Percentiles rank a stretch among this genome's conserved stretches.
Evolutionary conservation across 2,888 invertebrate species (phyloP).

Genomic region (Trichopoda pennipes): DNA sequence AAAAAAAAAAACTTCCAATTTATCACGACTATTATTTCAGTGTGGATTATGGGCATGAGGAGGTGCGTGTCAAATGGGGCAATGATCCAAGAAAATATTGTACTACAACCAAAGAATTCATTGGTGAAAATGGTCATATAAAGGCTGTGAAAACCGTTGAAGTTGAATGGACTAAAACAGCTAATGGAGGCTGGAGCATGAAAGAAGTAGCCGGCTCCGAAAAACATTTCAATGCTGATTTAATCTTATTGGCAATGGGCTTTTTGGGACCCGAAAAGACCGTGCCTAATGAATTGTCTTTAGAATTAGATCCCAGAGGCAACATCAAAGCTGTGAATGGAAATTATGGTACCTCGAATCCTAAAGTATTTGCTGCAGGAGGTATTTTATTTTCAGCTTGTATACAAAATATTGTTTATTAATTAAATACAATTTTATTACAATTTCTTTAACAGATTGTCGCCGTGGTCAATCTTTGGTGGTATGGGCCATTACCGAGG

Average conservation of each 20-base stretch:
- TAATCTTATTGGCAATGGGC: conserved; percentile 98
- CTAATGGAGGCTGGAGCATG: conserved; percentile 97
- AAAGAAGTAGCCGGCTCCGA: conserved; percentile 90
- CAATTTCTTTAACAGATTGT: conserved; percentile 88
- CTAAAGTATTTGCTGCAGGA: conserved; percentile 96
- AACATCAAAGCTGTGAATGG: conserved; percentile 92
- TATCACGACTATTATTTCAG: conserved; percentile 76
- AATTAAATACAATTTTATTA: conserved; percentile 4
- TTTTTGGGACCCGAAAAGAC: conserved; percentile 97
- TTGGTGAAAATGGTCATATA: conserved; percentile 95
- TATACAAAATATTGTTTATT: neutral
- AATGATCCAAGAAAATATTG: conserved; percentile 96
- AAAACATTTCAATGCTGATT: conserved; percentile 90
- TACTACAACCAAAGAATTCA: conserved; percentile 96
- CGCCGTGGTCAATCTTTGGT: conserved; percentile 99
- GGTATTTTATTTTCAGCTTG: conserved; percentile 83
- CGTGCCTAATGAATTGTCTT: conserved; percentile 89
- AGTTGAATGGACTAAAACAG: conserved; percentile 96
- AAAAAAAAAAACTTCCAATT: neutral
- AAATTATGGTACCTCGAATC: conserved; percentile 89
- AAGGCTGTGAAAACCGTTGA: conserved; percentile 93
- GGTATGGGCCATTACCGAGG: conserved; percentile 99
- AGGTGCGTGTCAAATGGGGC: conserved; percentile 94
- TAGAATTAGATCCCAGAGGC: conserved; percentile 94
- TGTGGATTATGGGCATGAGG: conserved; percentile 99